Percentiles rank a stretch among this genome's conserved stretches.
These are phyloP conservation scores for Octopus bimaculoides DNA, from an alignment of 1,140 invertebrate genomes.

Conservation along the genomic window DNA sequence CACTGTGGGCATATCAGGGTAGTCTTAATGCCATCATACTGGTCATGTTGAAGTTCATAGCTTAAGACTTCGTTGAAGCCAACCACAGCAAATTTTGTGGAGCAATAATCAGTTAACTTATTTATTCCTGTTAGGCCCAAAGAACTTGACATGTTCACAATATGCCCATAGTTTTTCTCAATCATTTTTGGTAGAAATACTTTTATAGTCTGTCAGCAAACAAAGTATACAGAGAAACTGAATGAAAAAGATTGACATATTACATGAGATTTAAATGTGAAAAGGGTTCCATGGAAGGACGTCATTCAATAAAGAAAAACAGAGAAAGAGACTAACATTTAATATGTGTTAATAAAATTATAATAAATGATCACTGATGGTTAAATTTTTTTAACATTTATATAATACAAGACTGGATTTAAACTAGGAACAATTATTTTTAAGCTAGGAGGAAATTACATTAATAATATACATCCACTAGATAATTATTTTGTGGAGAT, in stretches of 20 bases:
- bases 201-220: constrained; percentile 41
- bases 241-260: no score
- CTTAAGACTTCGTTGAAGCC: constrained; percentile 82
- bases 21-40: constrained; percentile 70
- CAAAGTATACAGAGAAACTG: no score
- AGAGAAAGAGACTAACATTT: no score
- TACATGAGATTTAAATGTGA: no score
- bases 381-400: neutral
- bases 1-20: constrained; percentile 91
- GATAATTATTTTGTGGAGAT: no score
- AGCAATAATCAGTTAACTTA: constrained; percentile 81
- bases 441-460: no score
- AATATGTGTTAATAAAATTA: no score
- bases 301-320: no score
- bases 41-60: constrained; percentile 42
- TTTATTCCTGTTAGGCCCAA: constrained; percentile 73
- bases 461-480: no score
- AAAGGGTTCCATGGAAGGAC: no score
- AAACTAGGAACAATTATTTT: no score
- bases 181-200: constrained; percentile 80
- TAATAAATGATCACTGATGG: neutral
- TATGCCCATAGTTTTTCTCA: constrained; percentile 78
- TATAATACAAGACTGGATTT: no score
- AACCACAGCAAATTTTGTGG: constrained; percentile 85
- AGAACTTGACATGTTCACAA: constrained; percentile 91